Percentiles rank a stretch among this genome's conserved stretches.
phyloP scores from a whole-genome alignment of 2,888 invertebrate genomes.

The Oxytorus armatus region DNA sequence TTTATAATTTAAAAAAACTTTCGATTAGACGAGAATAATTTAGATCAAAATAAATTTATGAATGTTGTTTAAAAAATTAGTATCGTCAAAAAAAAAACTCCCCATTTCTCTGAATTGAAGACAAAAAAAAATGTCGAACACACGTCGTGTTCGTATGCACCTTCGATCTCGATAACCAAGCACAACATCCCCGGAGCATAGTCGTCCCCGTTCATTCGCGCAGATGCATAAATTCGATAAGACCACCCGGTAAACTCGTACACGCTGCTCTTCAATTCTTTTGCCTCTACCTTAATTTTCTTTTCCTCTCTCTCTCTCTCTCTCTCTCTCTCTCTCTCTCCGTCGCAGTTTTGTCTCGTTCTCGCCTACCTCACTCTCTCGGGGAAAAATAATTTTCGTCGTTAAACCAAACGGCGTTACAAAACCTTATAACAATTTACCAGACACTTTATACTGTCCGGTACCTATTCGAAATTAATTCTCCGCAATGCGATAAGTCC shows the following conservation, averaged over 20 bases:
- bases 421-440: slow-evolving; percentile 35
- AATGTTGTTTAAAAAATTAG: too few species aligned
- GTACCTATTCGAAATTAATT: slow-evolving; percentile 46
- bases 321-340: background rate
- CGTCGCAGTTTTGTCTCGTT: background rate
- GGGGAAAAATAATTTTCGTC: slow-evolving; percentile 53
- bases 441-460: slow-evolving; percentile 27
- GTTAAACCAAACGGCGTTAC: slow-evolving; percentile 55
- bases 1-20: too few species aligned
- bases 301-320: background rate
- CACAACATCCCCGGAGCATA: slow-evolving; percentile 28
- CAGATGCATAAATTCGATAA: slow-evolving; percentile 77
- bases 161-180: slow-evolving; percentile 7
- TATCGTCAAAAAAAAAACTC: too few species aligned
- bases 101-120: too few species aligned
- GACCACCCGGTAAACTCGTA: slow-evolving; percentile 72
- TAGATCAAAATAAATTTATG: too few species aligned
- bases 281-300: background rate
- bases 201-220: slow-evolving; percentile 54
- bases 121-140: slow-evolving; percentile 5
- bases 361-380: background rate
- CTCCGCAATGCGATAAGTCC: slow-evolving; percentile 48
- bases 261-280: slow-evolving; percentile 26
- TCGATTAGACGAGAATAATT: too few species aligned
- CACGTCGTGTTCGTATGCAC: background rate